Evolutionary conservation across 2,888 invertebrate genomes (phyloP).

Genomic region (Dasypolia templi): DNA sequence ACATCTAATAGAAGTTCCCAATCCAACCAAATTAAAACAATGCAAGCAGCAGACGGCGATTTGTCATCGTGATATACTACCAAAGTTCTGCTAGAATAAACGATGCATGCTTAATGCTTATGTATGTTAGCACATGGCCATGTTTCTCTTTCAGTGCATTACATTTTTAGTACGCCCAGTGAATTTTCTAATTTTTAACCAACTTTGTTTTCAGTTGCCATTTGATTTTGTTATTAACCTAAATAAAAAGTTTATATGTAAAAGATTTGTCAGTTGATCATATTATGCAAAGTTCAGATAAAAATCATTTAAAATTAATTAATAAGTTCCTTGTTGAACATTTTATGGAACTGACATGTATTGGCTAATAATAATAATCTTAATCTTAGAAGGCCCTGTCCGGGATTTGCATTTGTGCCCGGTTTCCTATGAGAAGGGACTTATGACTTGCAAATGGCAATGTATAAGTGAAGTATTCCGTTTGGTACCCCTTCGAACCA

Average conservation of each 20-base stretch:
- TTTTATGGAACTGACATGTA: too few relatives aligned
- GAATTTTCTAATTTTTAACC: neutral
- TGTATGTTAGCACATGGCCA: neutral
- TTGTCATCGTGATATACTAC: slow-evolving; percentile 9
- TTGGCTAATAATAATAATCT: too few relatives aligned
- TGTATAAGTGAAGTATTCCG: neutral
- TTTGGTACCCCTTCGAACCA: neutral
- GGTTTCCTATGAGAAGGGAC: neutral
- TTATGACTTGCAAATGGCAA: neutral
- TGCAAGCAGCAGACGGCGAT: neutral
- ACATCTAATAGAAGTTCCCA: neutral
- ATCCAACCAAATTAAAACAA: slow-evolving; percentile 15
- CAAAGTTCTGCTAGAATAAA: slow-evolving; percentile 10
- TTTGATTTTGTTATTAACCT: neutral
- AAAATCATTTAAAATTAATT: neutral
- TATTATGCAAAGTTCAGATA: neutral
- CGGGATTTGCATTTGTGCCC: neutral
- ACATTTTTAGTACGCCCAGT: neutral
- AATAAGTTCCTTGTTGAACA: too few relatives aligned
- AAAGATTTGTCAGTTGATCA: too few relatives aligned
- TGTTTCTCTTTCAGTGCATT: neutral
- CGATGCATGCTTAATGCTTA: neutral
- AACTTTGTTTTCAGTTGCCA: neutral
- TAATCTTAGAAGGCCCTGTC: neutral
- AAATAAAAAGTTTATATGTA: neutral